Evolutionary conservation across 1,140 invertebrate genomes (phyloP), one percentile per base, ranked within the genome.

Genomic region (Euwallacea fornicatus): DNA sequence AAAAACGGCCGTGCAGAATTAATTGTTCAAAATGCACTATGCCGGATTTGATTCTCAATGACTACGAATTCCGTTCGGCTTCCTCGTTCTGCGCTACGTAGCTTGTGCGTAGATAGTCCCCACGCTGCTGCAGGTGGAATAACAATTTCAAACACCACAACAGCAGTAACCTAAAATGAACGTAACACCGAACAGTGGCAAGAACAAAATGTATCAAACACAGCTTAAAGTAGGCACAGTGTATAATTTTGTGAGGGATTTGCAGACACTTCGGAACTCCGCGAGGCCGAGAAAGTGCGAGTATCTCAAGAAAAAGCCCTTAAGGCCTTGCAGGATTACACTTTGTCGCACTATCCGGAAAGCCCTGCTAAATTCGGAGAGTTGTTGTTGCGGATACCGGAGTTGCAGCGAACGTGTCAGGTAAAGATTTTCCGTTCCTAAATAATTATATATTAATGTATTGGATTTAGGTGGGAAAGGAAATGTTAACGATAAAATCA

Each of bases 301-400:
- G 91, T 92, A 41, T 96, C 94, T 43, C 96, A 98, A 82, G 95
- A 98, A 80, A 94, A 95, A 80, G 93, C 97, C 21, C 84, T 97
- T 42, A 94, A 97, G 80, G 94, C 95, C 11, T 83, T 98, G 55
- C 93, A 97, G 80, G 90, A 93, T 54, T 98, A 98, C 81, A 97
- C 95, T 0, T 86, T 92, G 58, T 88, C 91, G 16, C 94, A 96
- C 83, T 98, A 96, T 84, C 94, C 94, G 7, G 90, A 96, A 75
- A 90, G 92, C 82, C 94, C 94, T 53, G 93, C 93, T 66, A 98
- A 98, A 85, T 98, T 97, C 83, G 96, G 96, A 15, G 95, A 98
- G 84, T 84, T 98, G 10, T 83, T 98, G 66, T 86, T 98, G 59
- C 87, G 95, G 75, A 95, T 98, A 83, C 95, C 96, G 44, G 96